A percentile compares a stretch with the other conserved stretches of the same genome.
These are phyloP conservation scores for Cryptoprocta ferox DNA, from an alignment of 2,797 vertebrate genomes.

Conservation along the genomic window DNA sequence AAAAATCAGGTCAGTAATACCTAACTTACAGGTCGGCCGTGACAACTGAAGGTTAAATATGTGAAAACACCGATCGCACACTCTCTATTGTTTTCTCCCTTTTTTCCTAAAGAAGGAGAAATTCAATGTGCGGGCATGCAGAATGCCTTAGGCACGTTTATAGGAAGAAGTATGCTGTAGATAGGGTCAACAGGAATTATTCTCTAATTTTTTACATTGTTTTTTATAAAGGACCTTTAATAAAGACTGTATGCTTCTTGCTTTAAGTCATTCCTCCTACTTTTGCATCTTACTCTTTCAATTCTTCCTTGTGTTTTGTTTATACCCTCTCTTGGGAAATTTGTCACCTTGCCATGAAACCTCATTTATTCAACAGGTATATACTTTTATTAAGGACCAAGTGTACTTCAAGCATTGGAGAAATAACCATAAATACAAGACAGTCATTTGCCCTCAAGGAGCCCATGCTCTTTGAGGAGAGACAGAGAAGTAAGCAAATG, in stretches of 20 bases:
- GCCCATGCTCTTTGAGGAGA: not conserved
- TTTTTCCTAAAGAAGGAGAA: slow-evolving; percentile 27
- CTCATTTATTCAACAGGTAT: not conserved
- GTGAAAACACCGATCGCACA: not conserved
- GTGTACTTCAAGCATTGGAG: not conserved
- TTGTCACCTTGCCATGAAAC: not conserved
- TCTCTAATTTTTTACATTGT: not conserved
- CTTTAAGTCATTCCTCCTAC: not conserved
- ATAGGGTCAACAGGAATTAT: not conserved
- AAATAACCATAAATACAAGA: slow-evolving; percentile 47
- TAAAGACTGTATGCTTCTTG: not conserved
- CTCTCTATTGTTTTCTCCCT: not conserved
- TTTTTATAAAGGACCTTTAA: slow-evolving; percentile 22
- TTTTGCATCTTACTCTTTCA: not conserved
- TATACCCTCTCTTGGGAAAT: not conserved
- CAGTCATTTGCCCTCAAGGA: not conserved
- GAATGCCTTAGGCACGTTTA: slow-evolving; percentile 39
- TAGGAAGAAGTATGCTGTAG: not conserved
- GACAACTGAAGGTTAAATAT: slow-evolving; percentile 27
- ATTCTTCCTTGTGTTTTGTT: not conserved
- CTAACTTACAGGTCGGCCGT: not conserved
- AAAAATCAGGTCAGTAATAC: slow-evolving; percentile 11
- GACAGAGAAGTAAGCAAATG: not conserved
- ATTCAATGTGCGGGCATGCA: not conserved
- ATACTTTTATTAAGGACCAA: not conserved